phyloP scores from a whole-genome alignment of 2,797 vertebrate species.

The Hafferia zeledoni region DNA sequence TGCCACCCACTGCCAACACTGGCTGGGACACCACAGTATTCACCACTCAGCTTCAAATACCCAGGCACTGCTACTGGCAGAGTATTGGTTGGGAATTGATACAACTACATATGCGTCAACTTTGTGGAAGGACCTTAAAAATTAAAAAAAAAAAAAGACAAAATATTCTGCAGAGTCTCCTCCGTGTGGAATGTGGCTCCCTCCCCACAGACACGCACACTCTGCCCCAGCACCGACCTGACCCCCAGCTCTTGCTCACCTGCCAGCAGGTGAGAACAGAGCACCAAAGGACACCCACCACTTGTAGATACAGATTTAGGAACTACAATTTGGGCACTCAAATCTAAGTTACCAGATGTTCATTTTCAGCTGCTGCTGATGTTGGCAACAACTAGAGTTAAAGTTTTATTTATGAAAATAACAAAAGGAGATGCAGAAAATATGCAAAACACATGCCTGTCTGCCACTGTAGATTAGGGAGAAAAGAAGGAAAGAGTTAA shows the following conservation, averaged over 20 bases:
- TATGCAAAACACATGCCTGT: neutral
- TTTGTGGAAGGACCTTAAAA: neutral
- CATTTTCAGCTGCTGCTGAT: neutral
- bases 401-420: neutral
- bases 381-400: neutral
- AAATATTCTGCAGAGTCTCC: neutral
- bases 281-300: neutral
- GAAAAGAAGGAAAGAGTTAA: neutral
- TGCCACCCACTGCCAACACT: neutral
- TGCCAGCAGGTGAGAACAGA: neutral
- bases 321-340: neutral
- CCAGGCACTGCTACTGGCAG: neutral
- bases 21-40: neutral
- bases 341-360: neutral
- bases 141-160: neutral
- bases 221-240: neutral
- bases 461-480: neutral
- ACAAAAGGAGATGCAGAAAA: neutral
- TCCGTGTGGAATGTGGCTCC: neutral
- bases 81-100: neutral
- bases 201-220: neutral
- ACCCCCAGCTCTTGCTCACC: neutral
- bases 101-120: neutral
- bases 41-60: neutral
- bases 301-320: neutral